These are phyloP conservation scores for Frieseomelitta varia DNA, from an alignment of 1,140 invertebrate species.

Conservation along the genomic window DNA sequence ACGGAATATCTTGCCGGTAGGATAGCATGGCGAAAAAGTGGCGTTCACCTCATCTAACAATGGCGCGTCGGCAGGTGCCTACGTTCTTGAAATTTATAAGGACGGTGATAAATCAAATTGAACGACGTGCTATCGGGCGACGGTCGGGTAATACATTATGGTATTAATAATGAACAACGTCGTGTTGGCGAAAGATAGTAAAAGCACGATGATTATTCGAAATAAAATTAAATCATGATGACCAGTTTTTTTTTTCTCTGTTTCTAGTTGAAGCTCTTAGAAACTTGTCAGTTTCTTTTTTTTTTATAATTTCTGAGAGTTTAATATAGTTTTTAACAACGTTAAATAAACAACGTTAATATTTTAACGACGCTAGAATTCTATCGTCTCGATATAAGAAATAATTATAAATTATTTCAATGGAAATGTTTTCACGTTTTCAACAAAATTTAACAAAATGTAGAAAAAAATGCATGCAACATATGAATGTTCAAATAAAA, in stretches of 20 bases:
- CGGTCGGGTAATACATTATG: neutral
- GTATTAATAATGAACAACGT: neutral
- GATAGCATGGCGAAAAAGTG: neutral
- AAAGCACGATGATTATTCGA: neutral
- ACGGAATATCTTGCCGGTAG: neutral
- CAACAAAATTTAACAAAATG: neutral
- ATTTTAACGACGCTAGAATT: no score
- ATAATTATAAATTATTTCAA: neutral
- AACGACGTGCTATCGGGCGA: neutral
- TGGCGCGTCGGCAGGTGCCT: neutral
- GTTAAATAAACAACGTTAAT: no score
- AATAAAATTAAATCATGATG: neutral
- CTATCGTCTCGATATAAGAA: neutral
- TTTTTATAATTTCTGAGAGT: neutral
- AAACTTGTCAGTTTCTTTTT: neutral
- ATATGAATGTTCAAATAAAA: neutral
- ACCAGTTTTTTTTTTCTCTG: no score
- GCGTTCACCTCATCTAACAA: conserved; percentile 2
- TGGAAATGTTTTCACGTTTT: neutral
- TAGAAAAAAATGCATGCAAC: neutral
- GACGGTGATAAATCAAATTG: neutral
- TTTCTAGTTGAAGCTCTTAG: no score
- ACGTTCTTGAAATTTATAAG: neutral
- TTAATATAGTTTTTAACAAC: neutral
- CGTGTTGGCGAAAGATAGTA: neutral